Evolutionary conservation across 2,888 invertebrate species (phyloP).

Genomic region (Punctoribates punctum): DNA sequence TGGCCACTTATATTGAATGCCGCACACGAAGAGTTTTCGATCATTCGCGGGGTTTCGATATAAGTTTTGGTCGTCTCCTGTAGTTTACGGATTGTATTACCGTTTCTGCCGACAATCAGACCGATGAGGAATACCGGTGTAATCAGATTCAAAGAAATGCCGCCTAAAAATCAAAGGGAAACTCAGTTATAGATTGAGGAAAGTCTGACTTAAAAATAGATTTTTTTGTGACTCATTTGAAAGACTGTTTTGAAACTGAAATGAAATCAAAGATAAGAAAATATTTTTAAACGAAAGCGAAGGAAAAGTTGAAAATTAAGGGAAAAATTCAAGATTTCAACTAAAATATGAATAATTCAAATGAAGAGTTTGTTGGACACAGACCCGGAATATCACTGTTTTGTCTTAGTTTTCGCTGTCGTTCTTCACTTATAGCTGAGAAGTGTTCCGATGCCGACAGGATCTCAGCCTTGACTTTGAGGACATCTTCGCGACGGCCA

Average conservation of each 20-base stretch:
- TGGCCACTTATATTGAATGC: neutral
- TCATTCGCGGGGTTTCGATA: slow-evolving; percentile 38
- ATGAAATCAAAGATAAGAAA: neutral
- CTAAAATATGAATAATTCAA: neutral
- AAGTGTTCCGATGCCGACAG: slow-evolving; percentile 31
- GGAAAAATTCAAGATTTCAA: neutral
- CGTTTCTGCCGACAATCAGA: slow-evolving; percentile 38
- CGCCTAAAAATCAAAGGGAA: neutral
- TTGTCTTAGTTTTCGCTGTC: neutral
- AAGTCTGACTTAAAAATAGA: neutral
- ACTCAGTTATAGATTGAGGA: neutral
- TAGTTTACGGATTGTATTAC: slow-evolving; percentile 34
- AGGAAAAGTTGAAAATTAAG: neutral
- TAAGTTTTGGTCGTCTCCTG: slow-evolving; percentile 27
- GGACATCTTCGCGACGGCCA: slow-evolving; percentile 36
- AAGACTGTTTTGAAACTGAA: neutral
- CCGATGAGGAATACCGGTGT: slow-evolving; percentile 38
- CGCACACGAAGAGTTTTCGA: neutral
- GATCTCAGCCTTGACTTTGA: slow-evolving; percentile 31
- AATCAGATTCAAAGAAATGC: slow-evolving; percentile 3
- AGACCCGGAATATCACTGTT: slow-evolving; percentile 23
- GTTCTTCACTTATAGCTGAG: neutral
- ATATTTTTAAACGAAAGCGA: neutral
- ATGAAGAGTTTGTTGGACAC: neutral
- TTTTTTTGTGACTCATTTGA: neutral